phyloP scores from a whole-genome alignment of 2,888 invertebrate species.

The Eumerus sabulonum region DNA sequence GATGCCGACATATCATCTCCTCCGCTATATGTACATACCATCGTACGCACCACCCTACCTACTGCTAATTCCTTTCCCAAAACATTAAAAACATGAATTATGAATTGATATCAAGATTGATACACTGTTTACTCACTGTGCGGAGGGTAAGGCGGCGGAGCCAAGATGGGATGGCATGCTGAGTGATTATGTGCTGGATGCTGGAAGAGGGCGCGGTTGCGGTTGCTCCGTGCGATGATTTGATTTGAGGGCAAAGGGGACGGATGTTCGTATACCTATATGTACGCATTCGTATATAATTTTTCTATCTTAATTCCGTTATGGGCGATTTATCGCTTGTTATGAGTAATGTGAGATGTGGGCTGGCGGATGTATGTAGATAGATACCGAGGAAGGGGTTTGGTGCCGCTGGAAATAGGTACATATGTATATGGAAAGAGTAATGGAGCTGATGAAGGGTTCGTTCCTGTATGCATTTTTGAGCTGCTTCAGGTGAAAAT shows the following conservation, averaged over 20 bases:
- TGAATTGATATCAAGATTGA: conserved; percentile 79
- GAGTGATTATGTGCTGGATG: conserved; percentile 56
- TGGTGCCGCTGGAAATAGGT: too few relatives aligned
- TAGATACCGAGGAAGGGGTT: too few relatives aligned
- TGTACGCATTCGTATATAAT: conserved; percentile 38
- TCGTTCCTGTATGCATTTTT: too few relatives aligned
- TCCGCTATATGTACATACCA: conserved; percentile 1
- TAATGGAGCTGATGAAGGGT: too few relatives aligned
- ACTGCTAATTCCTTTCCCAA: conserved; percentile 54
- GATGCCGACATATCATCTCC: conserved; percentile 51
- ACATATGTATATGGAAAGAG: too few relatives aligned
- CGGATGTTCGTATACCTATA: conserved; percentile 13
- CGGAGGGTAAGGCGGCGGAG: conserved; percentile 17
- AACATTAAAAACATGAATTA: conserved; percentile 77
- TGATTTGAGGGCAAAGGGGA: conserved; percentile 51
- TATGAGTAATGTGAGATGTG: conserved; percentile 36
- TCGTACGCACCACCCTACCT: conserved; percentile 21
- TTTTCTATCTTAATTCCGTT: conserved; percentile 63
- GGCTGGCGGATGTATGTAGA: conserved; percentile 15
- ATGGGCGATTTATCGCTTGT: conserved; percentile 56
- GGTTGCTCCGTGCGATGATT: conserved; percentile 52
- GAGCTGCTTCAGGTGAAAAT: too few relatives aligned
- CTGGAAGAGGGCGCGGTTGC: conserved; percentile 51
- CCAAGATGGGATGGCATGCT: conserved; percentile 30
- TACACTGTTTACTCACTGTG: conserved; percentile 66